Evolutionary conservation across 2,888 invertebrate genomes (phyloP).

Genomic region (Dione juno): DNA sequence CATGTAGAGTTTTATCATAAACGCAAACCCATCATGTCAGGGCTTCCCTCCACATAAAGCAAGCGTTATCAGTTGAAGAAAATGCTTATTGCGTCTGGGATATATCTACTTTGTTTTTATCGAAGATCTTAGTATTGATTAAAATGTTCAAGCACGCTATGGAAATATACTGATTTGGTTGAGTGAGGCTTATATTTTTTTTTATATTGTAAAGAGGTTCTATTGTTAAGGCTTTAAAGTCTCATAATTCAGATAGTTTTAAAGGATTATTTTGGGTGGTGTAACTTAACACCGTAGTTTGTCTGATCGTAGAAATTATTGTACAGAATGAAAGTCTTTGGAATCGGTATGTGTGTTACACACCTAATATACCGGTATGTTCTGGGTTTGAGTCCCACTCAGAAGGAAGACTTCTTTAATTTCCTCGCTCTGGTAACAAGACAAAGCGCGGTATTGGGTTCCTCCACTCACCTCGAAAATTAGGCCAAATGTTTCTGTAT

Average conservation of each 20-base stretch:
- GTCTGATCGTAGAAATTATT: neutral
- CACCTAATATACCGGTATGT: too few relatives aligned
- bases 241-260: neutral
- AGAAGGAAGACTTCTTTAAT: too few relatives aligned
- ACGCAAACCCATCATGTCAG: conserved; percentile 25
- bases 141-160: conserved; percentile 4
- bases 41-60: conserved; percentile 41
- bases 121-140: conserved; percentile 39
- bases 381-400: too few relatives aligned
- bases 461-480: too few relatives aligned
- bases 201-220: too few relatives aligned
- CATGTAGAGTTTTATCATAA: conserved; percentile 33
- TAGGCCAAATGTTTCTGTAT: too few relatives aligned
- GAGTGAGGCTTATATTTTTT: neutral
- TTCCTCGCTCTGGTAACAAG: too few relatives aligned
- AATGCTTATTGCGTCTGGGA: conserved; percentile 35
- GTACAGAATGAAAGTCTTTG: too few relatives aligned
- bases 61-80: conserved; percentile 38
- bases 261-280: neutral
- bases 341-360: too few relatives aligned
- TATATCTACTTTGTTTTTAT: conserved; percentile 27
- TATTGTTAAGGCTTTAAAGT: too few relatives aligned
- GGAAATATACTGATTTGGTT: neutral
- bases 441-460: too few relatives aligned
- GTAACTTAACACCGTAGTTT: neutral